A percentile compares a stretch with the other conserved stretches of the same genome.
Evolutionary conservation across 2,113 vertebrate species (phyloP).

Genomic region (Eurypyga helias): DNA sequence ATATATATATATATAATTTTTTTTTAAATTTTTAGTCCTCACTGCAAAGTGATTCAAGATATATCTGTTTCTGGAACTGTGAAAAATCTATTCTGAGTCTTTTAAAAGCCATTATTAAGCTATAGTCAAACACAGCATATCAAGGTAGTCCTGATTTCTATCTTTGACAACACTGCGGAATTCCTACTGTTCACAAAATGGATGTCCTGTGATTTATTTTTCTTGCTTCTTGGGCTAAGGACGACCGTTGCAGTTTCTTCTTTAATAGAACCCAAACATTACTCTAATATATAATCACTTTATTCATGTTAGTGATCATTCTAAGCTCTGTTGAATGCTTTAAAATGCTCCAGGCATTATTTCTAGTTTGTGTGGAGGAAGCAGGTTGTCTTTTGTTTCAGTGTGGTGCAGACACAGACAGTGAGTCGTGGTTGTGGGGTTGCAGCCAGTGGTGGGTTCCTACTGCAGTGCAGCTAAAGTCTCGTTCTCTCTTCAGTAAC

Average conservation of each 20-base stretch:
- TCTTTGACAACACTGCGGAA: neutral
- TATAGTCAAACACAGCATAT: neutral
- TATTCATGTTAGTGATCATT: neutral
- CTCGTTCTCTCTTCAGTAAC: fast-evolving
- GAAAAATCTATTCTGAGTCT: neutral
- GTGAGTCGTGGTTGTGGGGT: neutral
- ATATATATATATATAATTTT: no score
- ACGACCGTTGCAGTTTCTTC: fast-evolving
- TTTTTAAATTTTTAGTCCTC: neutral
- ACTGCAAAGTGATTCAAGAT: neutral
- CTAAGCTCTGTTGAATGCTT: neutral
- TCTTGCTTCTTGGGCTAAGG: neutral
- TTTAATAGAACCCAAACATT: neutral
- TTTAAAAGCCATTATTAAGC: neutral
- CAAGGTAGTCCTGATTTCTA: neutral
- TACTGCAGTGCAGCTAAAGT: fast-evolving
- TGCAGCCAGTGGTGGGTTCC: neutral
- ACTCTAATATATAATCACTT: neutral
- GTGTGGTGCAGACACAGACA: neutral
- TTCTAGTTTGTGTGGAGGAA: neutral
- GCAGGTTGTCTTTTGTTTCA: neutral
- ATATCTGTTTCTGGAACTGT: neutral
- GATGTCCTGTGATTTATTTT: neutral
- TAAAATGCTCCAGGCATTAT: neutral
- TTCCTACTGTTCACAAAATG: neutral